These are phyloP conservation scores for Deilephila elpenor DNA, from an alignment of 2,888 invertebrate species.

Conservation along the genomic window DNA sequence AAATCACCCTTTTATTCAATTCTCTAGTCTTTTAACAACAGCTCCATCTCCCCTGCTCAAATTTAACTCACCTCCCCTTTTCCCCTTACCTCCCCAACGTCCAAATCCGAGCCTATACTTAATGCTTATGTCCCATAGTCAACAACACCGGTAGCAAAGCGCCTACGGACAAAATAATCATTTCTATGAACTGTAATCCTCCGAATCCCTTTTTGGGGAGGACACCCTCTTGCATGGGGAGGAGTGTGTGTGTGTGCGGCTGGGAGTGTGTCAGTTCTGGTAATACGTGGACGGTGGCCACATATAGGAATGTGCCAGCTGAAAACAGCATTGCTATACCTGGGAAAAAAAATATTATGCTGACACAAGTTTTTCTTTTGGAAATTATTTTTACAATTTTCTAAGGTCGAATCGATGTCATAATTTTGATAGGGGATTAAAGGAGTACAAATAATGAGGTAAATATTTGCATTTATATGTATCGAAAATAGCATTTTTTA, in stretches of 20 bases:
- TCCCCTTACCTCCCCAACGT: neutral
- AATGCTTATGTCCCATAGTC: conserved; percentile 96
- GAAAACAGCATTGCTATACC: conserved; percentile 98
- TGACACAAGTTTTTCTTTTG: no score
- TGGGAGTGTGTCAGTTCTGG: conserved; percentile 92
- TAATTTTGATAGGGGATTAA: no score
- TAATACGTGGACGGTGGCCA: conserved; percentile 98
- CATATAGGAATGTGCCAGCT: conserved; percentile 99
- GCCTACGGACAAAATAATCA: conserved; percentile 93
- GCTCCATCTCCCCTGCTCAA: neutral
- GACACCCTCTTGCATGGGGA: conserved; percentile 67
- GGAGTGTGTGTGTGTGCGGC: conserved; percentile 68
- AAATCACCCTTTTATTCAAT: no score
- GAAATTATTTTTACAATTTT: no score
- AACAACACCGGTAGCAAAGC: conserved; percentile 94
- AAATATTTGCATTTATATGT: no score
- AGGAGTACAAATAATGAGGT: no score
- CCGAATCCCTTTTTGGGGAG: conserved; percentile 63
- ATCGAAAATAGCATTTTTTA: no score
- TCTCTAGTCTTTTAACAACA: neutral
- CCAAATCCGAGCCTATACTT: neutral
- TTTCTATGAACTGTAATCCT: conserved; percentile 90
- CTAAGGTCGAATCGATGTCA: no score
- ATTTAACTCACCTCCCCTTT: neutral
- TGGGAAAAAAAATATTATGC: conserved; percentile 52